These are phyloP conservation scores for Penelope pileata DNA, from an alignment of 2,113 vertebrate genomes.

Conservation along the genomic window DNA sequence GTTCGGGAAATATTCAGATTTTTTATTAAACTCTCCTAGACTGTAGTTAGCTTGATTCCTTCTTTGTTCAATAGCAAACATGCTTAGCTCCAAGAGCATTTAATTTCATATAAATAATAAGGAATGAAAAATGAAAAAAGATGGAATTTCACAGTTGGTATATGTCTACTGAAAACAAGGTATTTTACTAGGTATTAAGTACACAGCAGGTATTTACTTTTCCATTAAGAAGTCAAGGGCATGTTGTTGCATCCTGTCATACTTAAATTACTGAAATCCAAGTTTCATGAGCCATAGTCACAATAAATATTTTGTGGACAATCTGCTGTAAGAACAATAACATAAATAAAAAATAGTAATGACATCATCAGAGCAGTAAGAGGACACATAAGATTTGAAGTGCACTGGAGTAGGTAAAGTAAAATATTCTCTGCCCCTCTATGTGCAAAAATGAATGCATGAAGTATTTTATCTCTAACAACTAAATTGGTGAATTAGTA, in stretches of 20 bases:
- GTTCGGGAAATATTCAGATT: not conserved
- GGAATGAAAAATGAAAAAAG: not conserved
- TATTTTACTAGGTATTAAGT: not conserved
- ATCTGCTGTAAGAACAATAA: not conserved
- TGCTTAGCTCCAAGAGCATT: not conserved
- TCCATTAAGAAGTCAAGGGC: not conserved
- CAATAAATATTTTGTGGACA: not conserved
- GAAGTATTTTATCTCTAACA: not conserved
- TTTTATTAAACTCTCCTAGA: not conserved
- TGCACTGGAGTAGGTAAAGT: not conserved
- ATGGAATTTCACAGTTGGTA: not conserved
- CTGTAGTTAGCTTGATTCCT: not conserved
- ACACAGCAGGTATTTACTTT: not conserved
- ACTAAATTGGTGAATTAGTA: not conserved
- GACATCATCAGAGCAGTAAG: not conserved
- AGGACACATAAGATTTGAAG: not conserved
- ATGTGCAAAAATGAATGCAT: not conserved
- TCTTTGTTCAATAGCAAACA: not conserved
- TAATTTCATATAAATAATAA: not conserved
- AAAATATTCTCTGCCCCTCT: not conserved
- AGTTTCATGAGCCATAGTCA: not conserved
- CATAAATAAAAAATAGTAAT: not conserved
- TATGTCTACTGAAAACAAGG: fast-evolving
- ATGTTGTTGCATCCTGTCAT: not conserved
- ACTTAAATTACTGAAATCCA: not conserved